Conservation (phyloP, 2,888 invertebrate genomes). For the Cybosia mesomella region DNA sequence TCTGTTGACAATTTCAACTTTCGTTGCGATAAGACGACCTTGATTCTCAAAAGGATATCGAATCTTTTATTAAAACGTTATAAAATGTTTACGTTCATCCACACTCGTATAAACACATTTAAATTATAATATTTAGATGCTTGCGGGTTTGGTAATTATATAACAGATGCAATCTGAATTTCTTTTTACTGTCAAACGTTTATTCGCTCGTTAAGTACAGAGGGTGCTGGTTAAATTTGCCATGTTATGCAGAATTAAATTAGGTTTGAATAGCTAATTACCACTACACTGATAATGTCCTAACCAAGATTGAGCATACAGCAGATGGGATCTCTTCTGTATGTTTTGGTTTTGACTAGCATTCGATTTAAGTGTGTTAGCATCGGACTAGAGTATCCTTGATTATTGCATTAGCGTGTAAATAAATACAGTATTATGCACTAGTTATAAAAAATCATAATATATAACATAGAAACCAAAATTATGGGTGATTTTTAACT, state of each 20-base stretch:
- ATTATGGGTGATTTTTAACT: no score
- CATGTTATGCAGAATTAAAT: background rate
- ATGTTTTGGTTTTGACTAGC: no score
- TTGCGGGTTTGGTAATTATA: no score
- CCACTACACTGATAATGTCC: background rate
- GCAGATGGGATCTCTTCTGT: background rate
- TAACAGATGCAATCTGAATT: no score
- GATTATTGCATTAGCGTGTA: no score
- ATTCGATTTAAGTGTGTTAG: no score
- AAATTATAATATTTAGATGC: background rate
- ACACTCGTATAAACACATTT: no score
- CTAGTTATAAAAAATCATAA: no score
- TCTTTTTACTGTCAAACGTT: no score
- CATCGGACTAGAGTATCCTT: no score
- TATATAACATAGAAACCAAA: no score
- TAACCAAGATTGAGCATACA: background rate
- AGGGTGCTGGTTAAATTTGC: background rate
- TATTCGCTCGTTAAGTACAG: background rate
- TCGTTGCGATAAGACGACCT: conserved; percentile 28
- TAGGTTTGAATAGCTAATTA: background rate
- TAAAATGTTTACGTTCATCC: background rate
- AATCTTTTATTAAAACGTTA: background rate
- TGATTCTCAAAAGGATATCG: conserved; percentile 27
- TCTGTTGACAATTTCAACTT: background rate
- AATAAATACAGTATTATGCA: no score